Evolutionary conservation across 1,140 invertebrate species (phyloP), one percentile per base, ranked within the genome.

Genomic region (Semibalanus balanoides): DNA sequence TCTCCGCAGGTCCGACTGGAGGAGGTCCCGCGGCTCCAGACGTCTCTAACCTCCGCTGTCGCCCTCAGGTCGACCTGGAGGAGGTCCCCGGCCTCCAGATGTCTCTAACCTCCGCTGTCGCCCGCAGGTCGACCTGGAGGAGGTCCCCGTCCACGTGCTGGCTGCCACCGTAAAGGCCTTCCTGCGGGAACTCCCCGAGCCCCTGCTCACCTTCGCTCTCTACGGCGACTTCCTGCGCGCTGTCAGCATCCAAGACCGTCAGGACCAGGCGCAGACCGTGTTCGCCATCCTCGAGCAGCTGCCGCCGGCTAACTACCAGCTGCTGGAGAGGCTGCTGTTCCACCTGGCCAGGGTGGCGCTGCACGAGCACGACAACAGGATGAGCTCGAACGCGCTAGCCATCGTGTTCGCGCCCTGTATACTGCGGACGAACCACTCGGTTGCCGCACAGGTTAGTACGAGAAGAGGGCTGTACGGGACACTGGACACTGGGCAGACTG

Each of bases 391-490:
- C 80, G 92, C 93, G 70, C 84, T 98, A 75, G 93, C 96, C 28
- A 96, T 97, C 79, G 93, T 98, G 73, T 97, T 97, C 85, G 94
- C 95, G 22, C 96, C 96, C 14, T 97, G 94, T 84, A 92, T 98
- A 75, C 85, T 98, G 76, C 87, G 94, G 74, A 94, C 93, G 43
- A 92, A 93, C 83, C 90, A 93, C 82, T 83, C 89, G 73, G 87
- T 95, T 74, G 93, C 93, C 40, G 94, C 94, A 27, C 95, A 97
- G 84, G 94, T 95, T 82, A 17, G 35, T 40, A 40, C n/a, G n/a
- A n/a, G n/a, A n/a, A n/a, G n/a, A n/a, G n/a, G n/a, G n/a, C n/a
- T n/a, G n/a, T n/a, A n/a, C n/a, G n/a, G n/a, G n/a, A n/a, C n/a
- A n/a, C n/a, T n/a, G n/a, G n/a, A n/a, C n/a, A n/a, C n/a, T n/a